These are phyloP conservation scores for Mastacembelus armatus DNA, from an alignment of 2,797 vertebrate species.

Conservation along the genomic window DNA sequence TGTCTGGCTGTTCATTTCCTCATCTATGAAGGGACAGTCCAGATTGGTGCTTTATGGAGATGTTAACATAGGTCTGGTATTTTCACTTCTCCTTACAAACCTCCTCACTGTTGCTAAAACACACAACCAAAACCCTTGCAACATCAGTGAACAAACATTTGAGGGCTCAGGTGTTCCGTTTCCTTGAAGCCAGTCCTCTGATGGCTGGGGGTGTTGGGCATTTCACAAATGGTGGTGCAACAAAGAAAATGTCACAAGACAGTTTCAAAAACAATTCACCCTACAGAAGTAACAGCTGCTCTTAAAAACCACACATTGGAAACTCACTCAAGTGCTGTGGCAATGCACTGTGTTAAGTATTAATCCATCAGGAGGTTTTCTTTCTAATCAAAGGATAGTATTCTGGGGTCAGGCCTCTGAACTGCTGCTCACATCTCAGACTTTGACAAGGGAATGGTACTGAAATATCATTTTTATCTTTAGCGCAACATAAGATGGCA, in stretches of 20 bases:
- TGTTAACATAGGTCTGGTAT: neutral
- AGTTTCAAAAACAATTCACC: slow-evolving; percentile 18
- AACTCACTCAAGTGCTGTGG: neutral
- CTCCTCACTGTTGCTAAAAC: slow-evolving; percentile 6
- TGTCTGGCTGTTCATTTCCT: neutral
- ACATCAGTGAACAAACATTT: neutral
- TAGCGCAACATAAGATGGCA: no score
- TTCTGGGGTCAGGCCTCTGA: neutral
- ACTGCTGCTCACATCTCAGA: neutral
- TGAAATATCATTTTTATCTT: neutral
- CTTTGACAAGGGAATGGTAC: neutral
- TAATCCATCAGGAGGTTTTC: no score
- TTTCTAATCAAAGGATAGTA: no score
- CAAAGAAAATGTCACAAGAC: slow-evolving; percentile 18
- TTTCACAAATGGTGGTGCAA: slow-evolving; percentile 47
- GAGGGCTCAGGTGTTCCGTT: neutral
- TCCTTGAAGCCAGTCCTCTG: neutral
- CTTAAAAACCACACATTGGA: neutral
- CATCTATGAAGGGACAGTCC: neutral
- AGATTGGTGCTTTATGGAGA: neutral
- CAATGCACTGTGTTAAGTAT: neutral
- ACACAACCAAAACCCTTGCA: neutral
- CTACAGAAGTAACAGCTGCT: neutral
- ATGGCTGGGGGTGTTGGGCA: neutral
- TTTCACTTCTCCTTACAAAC: slow-evolving; percentile 27